phyloP scores from a whole-genome alignment of 2,797 vertebrate species.

The Notolepis coatsorum region DNA sequence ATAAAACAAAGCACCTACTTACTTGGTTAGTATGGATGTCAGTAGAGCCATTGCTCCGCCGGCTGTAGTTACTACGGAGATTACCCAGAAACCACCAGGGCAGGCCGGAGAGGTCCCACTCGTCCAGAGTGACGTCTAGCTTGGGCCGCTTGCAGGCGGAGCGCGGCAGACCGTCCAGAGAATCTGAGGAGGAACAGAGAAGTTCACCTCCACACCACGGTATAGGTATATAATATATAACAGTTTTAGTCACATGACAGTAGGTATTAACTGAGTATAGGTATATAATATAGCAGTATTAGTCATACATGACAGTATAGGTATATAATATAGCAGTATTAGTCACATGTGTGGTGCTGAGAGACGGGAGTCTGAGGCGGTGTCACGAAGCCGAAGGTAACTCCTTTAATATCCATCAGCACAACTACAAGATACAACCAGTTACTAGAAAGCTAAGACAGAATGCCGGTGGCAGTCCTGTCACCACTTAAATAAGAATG shows the following conservation, averaged over 20 bases:
- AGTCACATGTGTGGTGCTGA: too few species aligned
- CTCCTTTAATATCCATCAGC: too few species aligned
- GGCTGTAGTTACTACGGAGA: constrained; percentile 91
- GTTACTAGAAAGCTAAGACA: too few species aligned
- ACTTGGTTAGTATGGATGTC: constrained; percentile 98
- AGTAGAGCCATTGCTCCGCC: constrained; percentile 95
- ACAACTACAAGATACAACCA: too few species aligned
- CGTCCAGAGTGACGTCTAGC: constrained; percentile 91
- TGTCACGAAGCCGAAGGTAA: too few species aligned
- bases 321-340: neutral
- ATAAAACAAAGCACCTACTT: constrained; percentile 51
- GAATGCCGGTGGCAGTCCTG: too few species aligned
- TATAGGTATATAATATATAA: too few species aligned
- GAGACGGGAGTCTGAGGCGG: too few species aligned
- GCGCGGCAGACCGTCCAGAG: constrained; percentile 83
- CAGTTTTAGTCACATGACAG: too few species aligned
- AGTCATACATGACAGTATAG: neutral
- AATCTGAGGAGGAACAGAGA: constrained; percentile 66
- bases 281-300: too few species aligned
- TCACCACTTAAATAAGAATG: too few species aligned
- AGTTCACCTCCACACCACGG: neutral
- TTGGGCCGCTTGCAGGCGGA: constrained; percentile 89
- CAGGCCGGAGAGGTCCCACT: constrained; percentile 95
- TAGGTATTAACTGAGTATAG: too few species aligned
- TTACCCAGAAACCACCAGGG: constrained; percentile 99